Evolutionary conservation across 2,113 vertebrate genomes (phyloP).

Genomic region (Zosterops borbonicus): DNA sequence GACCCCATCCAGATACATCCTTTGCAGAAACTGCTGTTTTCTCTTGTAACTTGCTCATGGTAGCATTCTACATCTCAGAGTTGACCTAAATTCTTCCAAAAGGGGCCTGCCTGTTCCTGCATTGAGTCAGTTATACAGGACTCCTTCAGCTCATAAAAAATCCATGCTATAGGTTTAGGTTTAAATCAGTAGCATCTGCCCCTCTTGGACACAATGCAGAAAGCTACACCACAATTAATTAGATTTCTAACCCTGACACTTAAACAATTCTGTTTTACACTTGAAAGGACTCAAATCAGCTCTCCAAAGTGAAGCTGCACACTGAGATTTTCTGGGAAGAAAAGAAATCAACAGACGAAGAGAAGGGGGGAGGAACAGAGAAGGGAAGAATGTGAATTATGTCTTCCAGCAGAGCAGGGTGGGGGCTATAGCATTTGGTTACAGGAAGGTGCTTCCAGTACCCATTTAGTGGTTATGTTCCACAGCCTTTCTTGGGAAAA

Average conservation of each 20-base stretch:
- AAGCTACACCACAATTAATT: background rate
- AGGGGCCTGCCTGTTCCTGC: background rate
- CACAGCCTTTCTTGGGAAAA: background rate
- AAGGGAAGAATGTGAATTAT: background rate
- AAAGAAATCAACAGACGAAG: background rate
- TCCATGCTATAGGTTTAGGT: background rate
- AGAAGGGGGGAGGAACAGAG: background rate
- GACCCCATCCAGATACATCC: background rate
- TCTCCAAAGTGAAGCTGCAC: background rate
- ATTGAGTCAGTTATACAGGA: background rate
- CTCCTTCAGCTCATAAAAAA: background rate
- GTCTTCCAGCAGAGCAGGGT: rapidly evolving
- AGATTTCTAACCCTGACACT: background rate
- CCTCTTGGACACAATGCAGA: background rate
- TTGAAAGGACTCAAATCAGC: background rate
- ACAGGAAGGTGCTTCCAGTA: background rate
- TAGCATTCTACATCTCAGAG: background rate
- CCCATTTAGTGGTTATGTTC: background rate
- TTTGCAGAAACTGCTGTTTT: background rate
- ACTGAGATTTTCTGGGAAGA: background rate
- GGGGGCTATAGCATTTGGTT: background rate
- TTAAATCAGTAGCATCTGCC: background rate
- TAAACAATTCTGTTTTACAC: background rate
- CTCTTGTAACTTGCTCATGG: background rate
- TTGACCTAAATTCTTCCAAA: background rate